A percentile compares a stretch with the other conserved stretches of the same genome.
These are phyloP conservation scores for Pungitius pungitius DNA, from an alignment of 2,113 vertebrate genomes.

Conservation along the genomic window DNA sequence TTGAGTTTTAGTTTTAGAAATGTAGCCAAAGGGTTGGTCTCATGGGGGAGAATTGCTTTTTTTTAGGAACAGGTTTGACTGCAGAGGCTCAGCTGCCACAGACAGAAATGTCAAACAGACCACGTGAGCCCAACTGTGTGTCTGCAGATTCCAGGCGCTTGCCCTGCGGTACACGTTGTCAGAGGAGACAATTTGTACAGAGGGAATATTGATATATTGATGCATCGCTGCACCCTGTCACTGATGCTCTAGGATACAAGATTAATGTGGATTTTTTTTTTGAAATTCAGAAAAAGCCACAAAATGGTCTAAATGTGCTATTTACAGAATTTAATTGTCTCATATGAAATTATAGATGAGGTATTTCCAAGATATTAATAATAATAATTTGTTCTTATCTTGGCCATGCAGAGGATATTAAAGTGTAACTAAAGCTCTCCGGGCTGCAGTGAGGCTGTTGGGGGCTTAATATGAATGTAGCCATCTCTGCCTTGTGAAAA, in stretches of 20 bases:
- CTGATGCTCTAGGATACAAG: background rate
- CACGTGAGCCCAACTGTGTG: background rate
- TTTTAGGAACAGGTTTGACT: background rate
- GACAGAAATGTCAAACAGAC: conserved; percentile 25
- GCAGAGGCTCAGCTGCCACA: conserved; percentile 16
- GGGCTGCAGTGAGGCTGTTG: conserved; percentile 1
- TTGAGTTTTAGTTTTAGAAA: background rate
- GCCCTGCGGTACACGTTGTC: conserved; percentile 15
- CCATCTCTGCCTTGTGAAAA: conserved; percentile 2
- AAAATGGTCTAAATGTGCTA: background rate
- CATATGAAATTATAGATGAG: conserved; percentile 7
- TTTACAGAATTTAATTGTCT: background rate
- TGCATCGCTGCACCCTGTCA: background rate
- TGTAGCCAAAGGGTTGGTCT: conserved; percentile 4
- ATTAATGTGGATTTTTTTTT: background rate
- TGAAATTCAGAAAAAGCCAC: background rate
- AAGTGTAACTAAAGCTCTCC: background rate
- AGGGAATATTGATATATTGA: conserved; percentile 7
- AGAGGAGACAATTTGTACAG: conserved; percentile 17
- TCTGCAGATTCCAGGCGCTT: conserved; percentile 22
- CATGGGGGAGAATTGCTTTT: background rate
- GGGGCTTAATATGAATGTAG: background rate
- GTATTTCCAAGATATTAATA: background rate
- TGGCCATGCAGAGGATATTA: background rate
- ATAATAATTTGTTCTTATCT: conserved; percentile 23